Conservation (phyloP, 2,113 vertebrate genomes). For the Nettapus auritus region DNA sequence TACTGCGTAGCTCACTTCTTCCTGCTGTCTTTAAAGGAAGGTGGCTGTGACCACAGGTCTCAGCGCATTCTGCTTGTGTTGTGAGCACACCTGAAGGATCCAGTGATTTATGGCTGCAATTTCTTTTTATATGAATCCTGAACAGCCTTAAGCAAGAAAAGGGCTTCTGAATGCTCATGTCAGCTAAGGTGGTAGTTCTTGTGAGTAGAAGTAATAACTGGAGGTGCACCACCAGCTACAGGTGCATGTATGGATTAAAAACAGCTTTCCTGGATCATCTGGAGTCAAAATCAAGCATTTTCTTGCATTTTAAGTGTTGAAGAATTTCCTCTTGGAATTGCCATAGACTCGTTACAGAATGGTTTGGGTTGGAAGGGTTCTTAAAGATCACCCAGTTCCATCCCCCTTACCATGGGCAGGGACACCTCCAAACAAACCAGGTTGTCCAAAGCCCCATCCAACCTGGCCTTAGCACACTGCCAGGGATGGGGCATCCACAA, state of each 20-base stretch:
- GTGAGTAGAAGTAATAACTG: background rate
- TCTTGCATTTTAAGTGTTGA: background rate
- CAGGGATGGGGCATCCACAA: too few species aligned
- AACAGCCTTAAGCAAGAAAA: background rate
- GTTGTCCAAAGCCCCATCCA: too few species aligned
- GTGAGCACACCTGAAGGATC: background rate
- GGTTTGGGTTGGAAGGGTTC: too few species aligned
- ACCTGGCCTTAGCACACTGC: too few species aligned
- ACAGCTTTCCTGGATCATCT: background rate
- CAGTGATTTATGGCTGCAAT: background rate
- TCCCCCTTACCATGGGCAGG: too few species aligned
- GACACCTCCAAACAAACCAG: too few species aligned
- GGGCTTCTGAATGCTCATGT: background rate
- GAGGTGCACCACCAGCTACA: background rate
- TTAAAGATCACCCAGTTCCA: too few species aligned
- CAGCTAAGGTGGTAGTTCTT: background rate
- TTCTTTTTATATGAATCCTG: background rate
- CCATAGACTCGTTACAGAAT: too few species aligned
- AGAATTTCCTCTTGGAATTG: background rate
- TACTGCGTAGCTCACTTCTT: rapidly evolving
- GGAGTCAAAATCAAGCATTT: background rate
- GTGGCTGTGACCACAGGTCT: background rate
- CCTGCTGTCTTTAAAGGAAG: background rate
- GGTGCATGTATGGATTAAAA: background rate
- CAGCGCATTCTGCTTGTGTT: rapidly evolving